Percentiles rank a stretch among this genome's conserved stretches.
Conservation (phyloP, 2,888 invertebrate genomes). For the Caenorhabditis becei region DNA sequence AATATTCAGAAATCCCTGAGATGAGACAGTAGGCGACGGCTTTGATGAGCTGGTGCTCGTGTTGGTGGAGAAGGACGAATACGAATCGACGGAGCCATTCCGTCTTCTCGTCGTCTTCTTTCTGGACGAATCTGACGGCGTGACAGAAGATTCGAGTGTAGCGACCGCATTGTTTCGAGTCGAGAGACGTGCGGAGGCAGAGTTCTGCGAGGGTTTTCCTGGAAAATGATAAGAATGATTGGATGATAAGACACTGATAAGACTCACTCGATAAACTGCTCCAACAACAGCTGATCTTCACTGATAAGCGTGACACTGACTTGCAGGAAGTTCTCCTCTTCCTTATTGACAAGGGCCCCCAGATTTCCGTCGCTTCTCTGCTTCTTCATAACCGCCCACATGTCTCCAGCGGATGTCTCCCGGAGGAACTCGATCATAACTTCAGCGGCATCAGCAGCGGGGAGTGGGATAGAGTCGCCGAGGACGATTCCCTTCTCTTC, state of each 20-base stretch:
- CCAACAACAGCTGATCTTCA: constrained; percentile 23
- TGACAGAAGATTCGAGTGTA: constrained; percentile 49
- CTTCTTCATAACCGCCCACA: constrained; percentile 47
- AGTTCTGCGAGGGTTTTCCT: constrained; percentile 44
- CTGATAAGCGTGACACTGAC: constrained; percentile 39
- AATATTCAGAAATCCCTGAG: constrained; percentile 11
- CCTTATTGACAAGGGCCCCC: constrained; percentile 32
- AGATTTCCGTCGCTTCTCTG: constrained; percentile 30
- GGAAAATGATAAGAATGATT: neutral
- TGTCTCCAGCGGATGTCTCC: constrained; percentile 33
- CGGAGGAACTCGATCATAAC: constrained; percentile 58
- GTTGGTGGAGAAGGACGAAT: constrained; percentile 26
- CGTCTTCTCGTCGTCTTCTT: constrained; percentile 13
- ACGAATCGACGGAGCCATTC: constrained; percentile 35
- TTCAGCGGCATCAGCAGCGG: constrained; percentile 43
- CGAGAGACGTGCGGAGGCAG: constrained; percentile 14
- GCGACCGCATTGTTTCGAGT: constrained; percentile 42
- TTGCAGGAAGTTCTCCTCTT: constrained; percentile 53
- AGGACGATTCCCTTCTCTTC: constrained; percentile 47
- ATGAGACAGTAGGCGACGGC: constrained; percentile 40
- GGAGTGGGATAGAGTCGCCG: constrained; percentile 23
- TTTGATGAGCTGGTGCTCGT: constrained; percentile 19
- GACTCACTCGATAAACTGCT: constrained; percentile 31
- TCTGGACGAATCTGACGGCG: constrained; percentile 34
- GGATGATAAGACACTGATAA: neutral